These are phyloP conservation scores for Esox niger DNA, from an alignment of 2,113 vertebrate genomes.

Conservation along the genomic window DNA sequence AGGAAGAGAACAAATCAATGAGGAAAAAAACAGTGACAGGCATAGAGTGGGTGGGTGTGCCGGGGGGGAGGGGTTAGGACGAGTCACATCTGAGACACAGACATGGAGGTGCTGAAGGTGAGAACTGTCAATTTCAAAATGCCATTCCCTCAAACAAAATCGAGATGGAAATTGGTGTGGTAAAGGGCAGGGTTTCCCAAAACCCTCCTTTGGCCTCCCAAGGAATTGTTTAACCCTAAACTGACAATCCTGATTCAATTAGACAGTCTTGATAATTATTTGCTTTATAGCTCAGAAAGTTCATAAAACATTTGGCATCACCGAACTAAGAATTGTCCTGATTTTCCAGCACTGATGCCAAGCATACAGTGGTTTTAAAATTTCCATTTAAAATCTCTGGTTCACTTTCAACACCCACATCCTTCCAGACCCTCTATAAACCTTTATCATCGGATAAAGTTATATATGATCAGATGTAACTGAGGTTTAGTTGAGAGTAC, in stretches of 20 bases:
- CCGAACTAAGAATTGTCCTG: conserved; percentile 9
- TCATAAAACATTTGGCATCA: conserved; percentile 12
- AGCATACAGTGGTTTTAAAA: not conserved
- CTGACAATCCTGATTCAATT: too few species aligned
- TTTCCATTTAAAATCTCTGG: not conserved
- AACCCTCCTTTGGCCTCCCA: too few species aligned
- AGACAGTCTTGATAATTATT: too few species aligned
- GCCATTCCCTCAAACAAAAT: conserved; percentile 24
- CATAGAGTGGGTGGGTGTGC: not conserved
- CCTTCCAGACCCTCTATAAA: too few species aligned
- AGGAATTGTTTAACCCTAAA: too few species aligned
- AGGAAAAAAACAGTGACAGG: too few species aligned
- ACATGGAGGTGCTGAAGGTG: conserved; percentile 16
- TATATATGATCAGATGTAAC: too few species aligned
- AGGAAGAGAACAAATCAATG: too few species aligned
- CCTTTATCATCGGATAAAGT: too few species aligned
- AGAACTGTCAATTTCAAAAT: conserved; percentile 39
- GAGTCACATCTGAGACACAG: conserved; percentile 24
- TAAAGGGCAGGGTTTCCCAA: conserved; percentile 25
- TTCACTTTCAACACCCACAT: not conserved
- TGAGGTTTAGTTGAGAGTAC: too few species aligned
- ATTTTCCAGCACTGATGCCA: too few species aligned
- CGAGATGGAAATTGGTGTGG: not conserved
- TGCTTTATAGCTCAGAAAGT: conserved; percentile 9
- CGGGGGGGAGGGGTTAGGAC: not conserved